Conservation (phyloP, 2,888 invertebrate species). For the Hesperia comma region DNA sequence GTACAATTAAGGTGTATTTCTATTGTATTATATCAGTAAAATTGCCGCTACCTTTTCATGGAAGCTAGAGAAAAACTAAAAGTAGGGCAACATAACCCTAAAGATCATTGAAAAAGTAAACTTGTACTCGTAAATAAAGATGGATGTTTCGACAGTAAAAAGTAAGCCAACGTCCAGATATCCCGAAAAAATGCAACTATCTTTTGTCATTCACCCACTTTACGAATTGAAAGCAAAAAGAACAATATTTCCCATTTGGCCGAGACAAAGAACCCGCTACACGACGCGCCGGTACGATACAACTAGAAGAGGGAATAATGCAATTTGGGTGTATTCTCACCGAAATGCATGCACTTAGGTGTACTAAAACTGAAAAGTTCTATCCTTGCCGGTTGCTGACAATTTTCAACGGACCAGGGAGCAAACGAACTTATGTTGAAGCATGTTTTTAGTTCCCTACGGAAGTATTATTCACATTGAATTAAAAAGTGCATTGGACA, state of each 20-base stretch:
- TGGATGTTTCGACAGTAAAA: not conserved
- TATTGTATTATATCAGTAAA: no score
- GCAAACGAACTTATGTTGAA: not conserved
- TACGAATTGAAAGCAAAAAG: constrained; percentile 11
- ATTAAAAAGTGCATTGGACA: no score
- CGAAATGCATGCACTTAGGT: constrained; percentile 22
- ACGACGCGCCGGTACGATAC: not conserved
- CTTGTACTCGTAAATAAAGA: no score
- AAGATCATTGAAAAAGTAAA: no score
- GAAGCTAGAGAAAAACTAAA: no score
- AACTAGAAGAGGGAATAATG: constrained; percentile 21
- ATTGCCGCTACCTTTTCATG: no score
- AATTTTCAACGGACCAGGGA: constrained; percentile 9
- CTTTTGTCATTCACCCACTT: constrained; percentile 8
- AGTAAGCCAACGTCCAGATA: not conserved
- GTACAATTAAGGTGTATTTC: no score
- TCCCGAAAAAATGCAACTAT: constrained; percentile 8
- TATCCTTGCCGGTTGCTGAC: constrained; percentile 5
- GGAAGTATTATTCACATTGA: no score
- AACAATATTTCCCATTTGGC: constrained; percentile 16
- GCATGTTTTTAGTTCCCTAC: no score
- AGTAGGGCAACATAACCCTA: no score
- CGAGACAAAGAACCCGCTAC: constrained; percentile 20
- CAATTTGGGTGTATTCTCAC: constrained; percentile 18
- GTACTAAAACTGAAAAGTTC: constrained; percentile 9